phyloP scores from a whole-genome alignment of 2,113 vertebrate genomes.

The Dasyurus viverrinus region DNA sequence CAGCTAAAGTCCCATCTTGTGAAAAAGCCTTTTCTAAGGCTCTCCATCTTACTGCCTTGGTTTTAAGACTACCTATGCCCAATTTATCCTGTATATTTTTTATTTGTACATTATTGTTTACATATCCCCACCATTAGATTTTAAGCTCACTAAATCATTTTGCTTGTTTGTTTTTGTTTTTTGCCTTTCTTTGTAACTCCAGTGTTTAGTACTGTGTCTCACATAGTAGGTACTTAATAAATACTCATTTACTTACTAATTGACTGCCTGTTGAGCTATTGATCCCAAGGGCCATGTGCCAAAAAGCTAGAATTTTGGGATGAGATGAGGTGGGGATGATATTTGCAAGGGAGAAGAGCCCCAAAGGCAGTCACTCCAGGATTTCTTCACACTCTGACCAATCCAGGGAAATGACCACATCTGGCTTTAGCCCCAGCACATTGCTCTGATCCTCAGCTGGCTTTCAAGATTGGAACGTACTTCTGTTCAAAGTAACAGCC shows the following conservation, averaged over 20 bases:
- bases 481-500: slow-evolving; percentile 48
- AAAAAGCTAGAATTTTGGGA: not conserved
- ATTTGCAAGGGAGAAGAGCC: not conserved
- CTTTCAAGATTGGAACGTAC: slow-evolving; percentile 36
- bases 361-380: not conserved
- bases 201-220: not conserved
- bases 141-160: not conserved
- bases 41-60: not conserved
- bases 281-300: not conserved
- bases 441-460: not conserved
- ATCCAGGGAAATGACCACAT: not conserved
- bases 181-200: not conserved
- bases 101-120: not conserved
- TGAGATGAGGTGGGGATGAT: not conserved
- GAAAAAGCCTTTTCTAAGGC: not conserved
- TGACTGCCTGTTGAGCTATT: not conserved
- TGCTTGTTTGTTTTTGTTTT: not conserved
- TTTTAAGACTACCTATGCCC: not conserved
- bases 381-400: not conserved
- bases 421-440: not conserved
- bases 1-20: not conserved
- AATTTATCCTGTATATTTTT: not conserved
- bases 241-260: not conserved
- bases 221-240: not conserved
- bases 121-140: too few relatives aligned